phyloP scores from a whole-genome alignment of 2,888 invertebrate species.

The Drosophila histrio region DNA sequence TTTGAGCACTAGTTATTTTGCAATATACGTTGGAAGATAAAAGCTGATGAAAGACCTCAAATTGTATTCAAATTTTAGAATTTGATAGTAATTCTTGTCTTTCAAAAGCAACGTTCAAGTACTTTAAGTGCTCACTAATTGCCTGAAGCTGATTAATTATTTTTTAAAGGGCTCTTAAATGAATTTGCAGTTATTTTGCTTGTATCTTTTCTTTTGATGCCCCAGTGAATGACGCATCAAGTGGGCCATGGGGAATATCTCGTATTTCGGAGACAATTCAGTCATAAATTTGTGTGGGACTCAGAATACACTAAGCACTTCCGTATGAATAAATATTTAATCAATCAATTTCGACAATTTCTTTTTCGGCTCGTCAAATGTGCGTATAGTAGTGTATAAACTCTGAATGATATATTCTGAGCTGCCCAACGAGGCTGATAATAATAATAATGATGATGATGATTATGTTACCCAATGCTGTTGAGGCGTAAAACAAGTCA shows the following conservation, averaged over 20 bases:
- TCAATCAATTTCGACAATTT: conserved; percentile 63
- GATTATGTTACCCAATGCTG: conserved; percentile 29
- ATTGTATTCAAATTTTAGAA: too few species aligned
- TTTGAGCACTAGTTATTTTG: too few species aligned
- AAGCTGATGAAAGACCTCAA: too few species aligned
- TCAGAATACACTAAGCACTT: conserved; percentile 58
- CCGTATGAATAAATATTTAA: conserved; percentile 67
- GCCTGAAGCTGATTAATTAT: neutral
- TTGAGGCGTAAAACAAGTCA: conserved; percentile 70
- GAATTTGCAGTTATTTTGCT: neutral
- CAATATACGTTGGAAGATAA: too few species aligned
- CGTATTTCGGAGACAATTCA: conserved; percentile 32
- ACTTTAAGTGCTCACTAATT: neutral
- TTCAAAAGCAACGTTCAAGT: neutral
- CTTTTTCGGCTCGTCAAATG: conserved; percentile 55
- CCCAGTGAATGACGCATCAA: conserved; percentile 35
- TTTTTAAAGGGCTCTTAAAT: neutral
- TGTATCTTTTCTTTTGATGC: neutral
- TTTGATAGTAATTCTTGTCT: neutral
- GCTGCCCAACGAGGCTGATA: conserved; percentile 1
- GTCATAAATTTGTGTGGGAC: conserved; percentile 36
- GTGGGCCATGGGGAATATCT: conserved; percentile 6
- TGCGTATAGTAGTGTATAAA: conserved; percentile 12
- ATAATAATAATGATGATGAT: conserved; percentile 25
- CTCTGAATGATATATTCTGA: conserved; percentile 48